phyloP scores from a whole-genome alignment of 2,113 vertebrate species.

The Epinephelus lanceolatus region DNA sequence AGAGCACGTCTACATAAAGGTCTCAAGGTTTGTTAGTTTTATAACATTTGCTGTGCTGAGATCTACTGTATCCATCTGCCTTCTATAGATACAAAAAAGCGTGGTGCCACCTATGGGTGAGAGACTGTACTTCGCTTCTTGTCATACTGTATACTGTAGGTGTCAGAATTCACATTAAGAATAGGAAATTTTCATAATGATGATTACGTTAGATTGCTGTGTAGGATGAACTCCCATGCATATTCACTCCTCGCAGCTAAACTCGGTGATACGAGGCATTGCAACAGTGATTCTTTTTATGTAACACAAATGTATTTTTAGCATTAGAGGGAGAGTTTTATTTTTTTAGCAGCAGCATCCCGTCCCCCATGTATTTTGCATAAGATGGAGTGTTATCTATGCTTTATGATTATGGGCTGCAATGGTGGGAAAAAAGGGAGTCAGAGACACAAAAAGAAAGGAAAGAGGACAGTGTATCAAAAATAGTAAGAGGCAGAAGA shows the following conservation, averaged over 20 bases:
- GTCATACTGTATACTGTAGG: background rate
- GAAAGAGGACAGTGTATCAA: background rate
- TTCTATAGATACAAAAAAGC: slow-evolving; percentile 41
- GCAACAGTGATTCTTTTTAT: slow-evolving; percentile 52
- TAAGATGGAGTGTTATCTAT: slow-evolving; percentile 47
- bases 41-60: background rate
- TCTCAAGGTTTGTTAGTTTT: background rate
- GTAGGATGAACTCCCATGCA: slow-evolving; percentile 1
- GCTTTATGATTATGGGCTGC: slow-evolving; percentile 34
- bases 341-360: slow-evolving; percentile 55
- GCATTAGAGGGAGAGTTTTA: slow-evolving; percentile 42
- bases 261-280: slow-evolving; percentile 27
- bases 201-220: slow-evolving; percentile 1
- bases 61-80: background rate
- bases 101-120: slow-evolving; percentile 69
- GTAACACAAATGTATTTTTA: slow-evolving; percentile 71
- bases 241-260: slow-evolving; percentile 13
- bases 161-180: slow-evolving; percentile 13
- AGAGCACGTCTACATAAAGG: background rate
- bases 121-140: slow-evolving; percentile 11
- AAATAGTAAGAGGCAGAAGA: background rate
- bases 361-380: slow-evolving; percentile 61
- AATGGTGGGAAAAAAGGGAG: background rate
- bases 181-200: background rate
- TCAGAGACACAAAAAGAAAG: slow-evolving; percentile 7